phyloP scores from a whole-genome alignment of 2,113 vertebrate genomes.

The Pelobates fuscus region DNA sequence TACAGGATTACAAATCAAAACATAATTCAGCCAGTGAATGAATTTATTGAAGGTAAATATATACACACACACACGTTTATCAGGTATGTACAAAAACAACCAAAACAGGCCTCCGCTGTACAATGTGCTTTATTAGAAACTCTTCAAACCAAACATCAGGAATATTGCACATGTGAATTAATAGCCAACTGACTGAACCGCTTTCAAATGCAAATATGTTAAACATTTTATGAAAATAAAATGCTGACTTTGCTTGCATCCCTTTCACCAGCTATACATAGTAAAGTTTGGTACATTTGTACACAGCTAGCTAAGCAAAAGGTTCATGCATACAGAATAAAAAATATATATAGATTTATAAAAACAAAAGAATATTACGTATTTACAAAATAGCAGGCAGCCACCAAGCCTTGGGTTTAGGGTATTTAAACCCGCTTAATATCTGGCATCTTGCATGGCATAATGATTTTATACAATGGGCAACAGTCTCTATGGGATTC shows the following conservation, averaged over 20 bases:
- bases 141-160: slow-evolving; percentile 10
- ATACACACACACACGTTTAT: no score
- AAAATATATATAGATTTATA: background rate
- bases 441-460: no score
- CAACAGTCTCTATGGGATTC: no score
- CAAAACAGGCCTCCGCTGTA: no score
- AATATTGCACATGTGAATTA: slow-evolving; percentile 41
- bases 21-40: no score
- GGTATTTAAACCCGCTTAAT: no score
- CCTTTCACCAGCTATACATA: background rate
- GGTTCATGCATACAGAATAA: background rate
- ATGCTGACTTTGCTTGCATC: background rate
- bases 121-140: slow-evolving; percentile 34
- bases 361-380: background rate
- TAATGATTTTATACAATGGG: no score
- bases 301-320: background rate
- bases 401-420: no score
- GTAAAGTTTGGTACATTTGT: no score
- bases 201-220: background rate
- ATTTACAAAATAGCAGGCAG: background rate
- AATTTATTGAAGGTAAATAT: no score
- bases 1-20: no score
- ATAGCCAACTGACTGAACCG: background rate
- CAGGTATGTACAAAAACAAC: no score
- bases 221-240: background rate